Conservation (phyloP, 1,140 invertebrate genomes). For the Phymorhynchus buccinoides region DNA sequence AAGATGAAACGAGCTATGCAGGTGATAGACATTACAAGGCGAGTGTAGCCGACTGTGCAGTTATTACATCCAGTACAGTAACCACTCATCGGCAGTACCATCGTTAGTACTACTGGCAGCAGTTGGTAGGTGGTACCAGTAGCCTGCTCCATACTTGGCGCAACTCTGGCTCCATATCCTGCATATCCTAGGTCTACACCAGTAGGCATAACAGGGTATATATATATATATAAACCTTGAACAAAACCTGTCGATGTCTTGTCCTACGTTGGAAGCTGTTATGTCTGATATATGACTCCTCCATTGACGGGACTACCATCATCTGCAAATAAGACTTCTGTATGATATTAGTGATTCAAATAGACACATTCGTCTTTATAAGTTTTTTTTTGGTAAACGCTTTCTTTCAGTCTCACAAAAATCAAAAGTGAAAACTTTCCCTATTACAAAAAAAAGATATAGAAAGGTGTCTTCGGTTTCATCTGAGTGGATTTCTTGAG, state of each 20-base stretch:
- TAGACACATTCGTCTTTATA: too few species aligned
- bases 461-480: neutral
- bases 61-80: neutral
- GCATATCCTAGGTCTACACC: too few species aligned
- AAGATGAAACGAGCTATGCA: neutral
- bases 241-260: neutral
- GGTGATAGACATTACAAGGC: neutral
- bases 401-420: too few species aligned
- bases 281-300: neutral
- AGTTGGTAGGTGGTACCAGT: too few species aligned
- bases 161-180: neutral
- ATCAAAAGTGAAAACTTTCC: too few species aligned
- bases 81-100: neutral
- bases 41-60: neutral
- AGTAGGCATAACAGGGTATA: too few species aligned
- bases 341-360: too few species aligned
- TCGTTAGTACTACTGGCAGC: neutral
- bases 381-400: too few species aligned
- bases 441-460: neutral
- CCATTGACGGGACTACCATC: neutral
- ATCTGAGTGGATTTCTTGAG: too few species aligned
- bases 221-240: neutral
- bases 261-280: too few species aligned
- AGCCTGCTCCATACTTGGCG: neutral
- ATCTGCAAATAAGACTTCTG: neutral